Percentiles rank a stretch among this genome's conserved stretches.
Evolutionary conservation across 2,888 invertebrate genomes (phyloP).

Genomic region (Lycia hirtaria): DNA sequence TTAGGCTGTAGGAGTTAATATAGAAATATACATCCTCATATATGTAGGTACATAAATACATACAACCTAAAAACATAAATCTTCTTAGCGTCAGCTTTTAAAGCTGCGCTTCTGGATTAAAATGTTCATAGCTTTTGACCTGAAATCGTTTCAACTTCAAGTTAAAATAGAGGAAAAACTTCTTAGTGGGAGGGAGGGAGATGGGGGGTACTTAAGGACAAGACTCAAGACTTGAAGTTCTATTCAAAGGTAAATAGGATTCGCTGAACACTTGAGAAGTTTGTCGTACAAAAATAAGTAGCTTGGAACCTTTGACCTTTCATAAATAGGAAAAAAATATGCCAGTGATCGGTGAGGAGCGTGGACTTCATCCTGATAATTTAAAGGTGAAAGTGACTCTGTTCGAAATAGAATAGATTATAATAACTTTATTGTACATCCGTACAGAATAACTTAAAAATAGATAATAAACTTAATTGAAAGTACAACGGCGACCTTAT

Average conservation of each 20-base stretch:
- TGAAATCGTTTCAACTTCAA: slow-evolving; percentile 7
- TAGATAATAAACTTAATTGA: too few species aligned
- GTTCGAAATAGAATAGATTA: background rate
- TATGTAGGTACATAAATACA: too few species aligned
- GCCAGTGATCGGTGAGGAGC: background rate
- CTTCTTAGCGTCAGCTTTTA: too few species aligned
- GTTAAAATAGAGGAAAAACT: slow-evolving; percentile 10
- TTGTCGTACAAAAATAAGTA: slow-evolving; percentile 9
- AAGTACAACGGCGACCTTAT: too few species aligned
- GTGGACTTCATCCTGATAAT: background rate
- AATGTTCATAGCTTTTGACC: background rate
- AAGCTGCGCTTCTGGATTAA: background rate
- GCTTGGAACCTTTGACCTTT: slow-evolving; percentile 1
- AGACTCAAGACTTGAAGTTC: slow-evolving; percentile 3
- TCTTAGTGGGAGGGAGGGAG: slow-evolving; percentile 1
- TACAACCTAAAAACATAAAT: too few species aligned
- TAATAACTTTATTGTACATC: too few species aligned
- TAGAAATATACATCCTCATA: too few species aligned
- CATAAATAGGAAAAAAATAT: background rate
- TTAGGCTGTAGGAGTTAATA: too few species aligned
- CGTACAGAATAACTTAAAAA: too few species aligned
- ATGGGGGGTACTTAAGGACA: background rate
- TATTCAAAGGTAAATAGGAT: slow-evolving; percentile 17
- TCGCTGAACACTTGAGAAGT: slow-evolving; percentile 3
- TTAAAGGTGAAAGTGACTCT: background rate